Evolutionary conservation across 2,113 vertebrate genomes (phyloP), one percentile per base, ranked within the genome.

Genomic region (Triplophysa dalaica): DNA sequence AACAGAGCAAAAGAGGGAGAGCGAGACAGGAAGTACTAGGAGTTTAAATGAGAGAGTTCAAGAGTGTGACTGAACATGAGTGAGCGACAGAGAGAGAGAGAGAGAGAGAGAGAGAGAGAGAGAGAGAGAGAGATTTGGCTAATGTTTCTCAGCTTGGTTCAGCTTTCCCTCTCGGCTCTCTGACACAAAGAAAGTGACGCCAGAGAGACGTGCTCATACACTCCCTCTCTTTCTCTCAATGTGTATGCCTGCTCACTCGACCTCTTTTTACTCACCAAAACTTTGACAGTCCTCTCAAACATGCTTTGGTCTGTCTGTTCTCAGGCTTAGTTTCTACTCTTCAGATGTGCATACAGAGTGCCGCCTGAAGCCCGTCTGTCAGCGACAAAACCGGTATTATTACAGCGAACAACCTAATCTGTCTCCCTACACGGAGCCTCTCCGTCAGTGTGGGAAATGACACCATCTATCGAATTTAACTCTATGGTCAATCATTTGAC

Each of bases 91-190:
- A 16, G 45, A 16, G 14, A 0, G 45, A 3, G 75, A 75, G 77
- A n/a, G 41, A 24, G 72, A 33, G 64, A 10, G 33, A 11, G 12
- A 0, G 45, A 0, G 50, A 48, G 19, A 38, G 41, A 16, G 45
- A 16, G 14, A 0, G 45, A 3, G 75, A 75, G 77, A n/a, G 41
- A 24, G 72, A 33, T 66, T 50, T 62, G 75, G 77, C 56, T 78
- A 75, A 76, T 56, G 77, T 70, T 54, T 73, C 78, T 33, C 64
- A 50, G 52, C 72, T 56, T 17, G 67, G 63, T 76, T 75, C 60
- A 79, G 81, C 64, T 75, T 85, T 65, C 73, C 70, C 67, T 80
- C 78, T 70, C 72, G 68, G 50, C 67, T 52, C 43, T 62, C 72
- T 45, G 22, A 68, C 8, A 63, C 17, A 38, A 17, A 69, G 41